Evolutionary conservation across 2,888 invertebrate species (phyloP), one percentile per base, ranked within the genome.

Genomic region (Orthosia gothica): DNA sequence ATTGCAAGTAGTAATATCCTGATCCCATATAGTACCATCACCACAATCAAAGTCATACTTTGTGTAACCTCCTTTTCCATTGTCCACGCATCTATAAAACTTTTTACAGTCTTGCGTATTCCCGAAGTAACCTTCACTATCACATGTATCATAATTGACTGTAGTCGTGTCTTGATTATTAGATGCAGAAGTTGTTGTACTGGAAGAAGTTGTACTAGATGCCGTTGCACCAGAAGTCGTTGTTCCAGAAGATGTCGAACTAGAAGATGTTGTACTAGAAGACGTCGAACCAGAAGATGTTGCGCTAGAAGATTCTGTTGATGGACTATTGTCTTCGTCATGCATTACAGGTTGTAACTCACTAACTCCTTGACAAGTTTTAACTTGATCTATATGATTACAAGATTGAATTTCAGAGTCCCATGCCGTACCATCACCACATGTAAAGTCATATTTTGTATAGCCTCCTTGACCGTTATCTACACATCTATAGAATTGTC

Each of bases 21-120:
- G 97, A 91, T 98, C 98, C 98, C 98, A 98, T n/a, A 97, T 97
- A 0, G 98, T 98, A 50, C 97, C 98, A 64, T 97, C 97, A 0
- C 97, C 97, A 87, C 98, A 98, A 52, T 93, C 94, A 85, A 97
- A 98, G 20, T 97, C 97, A 86, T 97, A 97, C 91, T 97, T 97
- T 3, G 94, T 96, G 68, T 94, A 97, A 23, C 97, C 96, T 20
- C 97, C 97, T 75, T 97, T 97, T 55, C 97, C 97, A 87, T 97
- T 97, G 76, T 97, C 93, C 0, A 97, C 97, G 89, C 98, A 98
- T 57, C 98, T 97, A 88, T 98, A 97, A 91, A 98, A 98, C 88
- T 97, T 97, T 47, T 96, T 96, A 86, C 98, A 98, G 74, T 96
- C 89, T 59, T 96, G 94, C 4, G 97, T 97, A 89, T 97, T 96